Evolutionary conservation across 2,888 invertebrate genomes (phyloP), one percentile per base, ranked within the genome.

Genomic region (Plebejus anna): DNA sequence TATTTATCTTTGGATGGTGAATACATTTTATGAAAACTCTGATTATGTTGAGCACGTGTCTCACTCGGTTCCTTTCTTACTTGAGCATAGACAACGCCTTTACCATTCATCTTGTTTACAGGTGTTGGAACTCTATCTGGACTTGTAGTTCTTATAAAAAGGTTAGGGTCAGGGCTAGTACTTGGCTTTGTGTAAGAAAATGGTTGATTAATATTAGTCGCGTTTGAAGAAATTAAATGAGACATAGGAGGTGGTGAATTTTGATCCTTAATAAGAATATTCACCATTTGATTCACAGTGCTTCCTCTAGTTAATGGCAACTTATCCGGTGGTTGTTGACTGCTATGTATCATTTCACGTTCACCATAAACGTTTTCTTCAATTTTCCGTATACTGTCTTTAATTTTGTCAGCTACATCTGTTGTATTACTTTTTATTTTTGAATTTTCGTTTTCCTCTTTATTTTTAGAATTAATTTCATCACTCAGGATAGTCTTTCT

Each of bases 231-330:
- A 77, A 96, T 94, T 86, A 96, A 91, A 83, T 95, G 95, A 55
- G 95, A 88, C 82, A 95, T 96, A 1, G 96, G 95, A 72, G 96
- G 95, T 0, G 96, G 95, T 11, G 96, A 95, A 75, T 95, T 93
- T 81, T 95, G 95, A 81, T 97, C 97, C 88, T 95, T 96, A 79
- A 96, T 97, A 78, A 97, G 88, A 80, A 97, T 95, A 84, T 96
- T 96, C 51, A 97, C 96, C 94, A 97, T 96, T 78, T 96, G 96
- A 87, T 96, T 96, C 47, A 97, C 97, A n/a, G 96, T 95, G 72
- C 96, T 94, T 47, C 96, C 96, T 87, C 96, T 95, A 70, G 96
- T 96, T 78, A 96, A 89, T 77, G 96, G 96, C 80, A 95, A 94
- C 82, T 96, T 96, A 79, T 96, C 95, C 42, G 95, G 95, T 4